Evolutionary conservation across 2,888 invertebrate genomes (phyloP), one percentile per base, ranked within the genome.

Genomic region (Melieria picta): DNA sequence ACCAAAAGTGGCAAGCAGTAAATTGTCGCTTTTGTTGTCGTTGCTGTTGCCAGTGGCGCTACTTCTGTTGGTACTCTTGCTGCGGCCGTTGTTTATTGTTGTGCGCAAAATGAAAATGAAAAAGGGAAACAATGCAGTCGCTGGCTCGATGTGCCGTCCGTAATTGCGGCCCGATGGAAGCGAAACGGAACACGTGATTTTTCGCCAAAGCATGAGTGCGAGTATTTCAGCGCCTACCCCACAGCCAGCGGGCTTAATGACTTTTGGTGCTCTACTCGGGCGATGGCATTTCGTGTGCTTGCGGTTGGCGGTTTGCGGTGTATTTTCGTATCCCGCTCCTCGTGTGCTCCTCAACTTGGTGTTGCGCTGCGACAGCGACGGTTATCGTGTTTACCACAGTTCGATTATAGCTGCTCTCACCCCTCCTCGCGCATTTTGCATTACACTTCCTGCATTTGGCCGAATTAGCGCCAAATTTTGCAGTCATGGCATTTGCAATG

Each of bases 321-420:
- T 30, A 30, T 30, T 30, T 30, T 30, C 30, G 30, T 30, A 1
- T 2, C 3, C 30, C 30, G 3, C 3, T 30, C 30, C 30, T 30
- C 30, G 30, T 30, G 1, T 30, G 30, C 30, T 30, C 30, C 30
- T 30, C 30, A 30, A 50, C 57, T 57, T 57, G 57, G 16, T 16
- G 13, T 13, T 52, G 52, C 52, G 58, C n/a, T 70, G 71, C 71
- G 47, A 45, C 58, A 16, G n/a, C 56, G 68, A 61, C 71, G 61
- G 52, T 65, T 50, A 68, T 73, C 71, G 65, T 71, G 65, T 69
- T 71, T 60, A 69, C 56, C 63, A 52, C 69, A 65, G 65, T 55
- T 69, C 65, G 61, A 69, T 52, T 60, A 61, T 57, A 50, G 58
- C 48, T 50, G 11, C 13, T 7, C 13, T 5, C 13, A 52, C 30